phyloP scores from a whole-genome alignment of 2,113 vertebrate genomes.

The Apistogramma diplotaenia region DNA sequence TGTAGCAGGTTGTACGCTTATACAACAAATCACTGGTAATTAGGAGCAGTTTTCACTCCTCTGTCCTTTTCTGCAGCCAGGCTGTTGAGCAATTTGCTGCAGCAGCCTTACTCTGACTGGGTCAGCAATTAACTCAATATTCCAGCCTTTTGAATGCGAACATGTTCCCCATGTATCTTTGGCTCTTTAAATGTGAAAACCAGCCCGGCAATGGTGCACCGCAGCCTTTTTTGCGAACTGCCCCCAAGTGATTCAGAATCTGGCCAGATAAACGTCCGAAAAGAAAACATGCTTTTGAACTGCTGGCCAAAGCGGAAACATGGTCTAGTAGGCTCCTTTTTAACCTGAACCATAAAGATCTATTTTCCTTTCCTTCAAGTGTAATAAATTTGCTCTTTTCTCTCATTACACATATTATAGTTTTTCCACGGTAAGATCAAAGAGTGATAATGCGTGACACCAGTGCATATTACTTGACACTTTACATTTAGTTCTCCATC shows the following conservation, averaged over 20 bases:
- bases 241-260: conserved; percentile 64
- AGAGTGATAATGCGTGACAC: conserved; percentile 60
- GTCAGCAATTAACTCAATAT: conserved; percentile 47
- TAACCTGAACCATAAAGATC: conserved; percentile 72
- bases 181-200: conserved; percentile 73
- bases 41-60: conserved; percentile 26
- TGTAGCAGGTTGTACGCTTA: conserved; percentile 36
- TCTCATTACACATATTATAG: conserved; percentile 61
- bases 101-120: conserved; percentile 33
- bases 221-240: conserved; percentile 65
- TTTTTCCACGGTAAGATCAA: conserved; percentile 70
- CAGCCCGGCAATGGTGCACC: conserved; percentile 62
- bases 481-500: conserved; percentile 36
- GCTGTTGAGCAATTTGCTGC: conserved; percentile 24
- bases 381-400: conserved; percentile 68
- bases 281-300: conserved; percentile 74
- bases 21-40: conserved; percentile 57
- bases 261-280: conserved; percentile 61
- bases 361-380: conserved; percentile 72
- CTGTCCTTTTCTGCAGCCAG: conserved; percentile 19
- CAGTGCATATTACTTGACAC: conserved; percentile 46
- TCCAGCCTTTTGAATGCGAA: conserved; percentile 56
- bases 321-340: conserved; percentile 73
- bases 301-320: conserved; percentile 75
- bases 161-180: conserved; percentile 46